A percentile compares a stretch with the other conserved stretches of the same genome.
These are phyloP conservation scores for Gymnocypris eckloni DNA, from an alignment of 2,797 vertebrate genomes.

Conservation along the genomic window DNA sequence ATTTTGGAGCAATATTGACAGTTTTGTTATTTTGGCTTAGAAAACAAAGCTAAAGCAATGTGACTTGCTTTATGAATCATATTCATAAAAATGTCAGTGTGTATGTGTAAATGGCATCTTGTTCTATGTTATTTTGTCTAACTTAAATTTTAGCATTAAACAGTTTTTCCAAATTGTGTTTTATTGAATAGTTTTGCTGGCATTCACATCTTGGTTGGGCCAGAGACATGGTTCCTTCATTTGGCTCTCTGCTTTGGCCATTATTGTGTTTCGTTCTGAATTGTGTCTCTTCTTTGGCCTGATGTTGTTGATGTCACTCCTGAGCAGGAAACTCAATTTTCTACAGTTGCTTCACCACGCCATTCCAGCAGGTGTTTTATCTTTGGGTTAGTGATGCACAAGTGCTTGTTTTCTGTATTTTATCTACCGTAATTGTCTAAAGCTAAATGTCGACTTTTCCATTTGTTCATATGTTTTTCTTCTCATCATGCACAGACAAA, in stretches of 20 bases:
- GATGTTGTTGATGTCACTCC: slow-evolving; percentile 84
- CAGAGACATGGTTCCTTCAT: slow-evolving; percentile 84
- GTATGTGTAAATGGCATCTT: background rate
- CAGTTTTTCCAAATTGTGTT: background rate
- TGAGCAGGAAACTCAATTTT: slow-evolving; percentile 79
- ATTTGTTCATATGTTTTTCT: background rate
- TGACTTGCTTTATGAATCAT: background rate
- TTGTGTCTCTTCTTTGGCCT: slow-evolving; percentile 90
- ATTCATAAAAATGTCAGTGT: background rate
- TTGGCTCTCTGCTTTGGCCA: slow-evolving; percentile 87
- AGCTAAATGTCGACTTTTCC: background rate
- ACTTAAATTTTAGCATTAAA: background rate
- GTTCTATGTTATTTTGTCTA: background rate
- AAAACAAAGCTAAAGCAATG: background rate
- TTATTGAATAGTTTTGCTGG: slow-evolving; percentile 82
- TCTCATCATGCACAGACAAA: slow-evolving; percentile 8
- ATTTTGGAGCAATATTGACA: background rate
- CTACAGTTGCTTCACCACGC: slow-evolving; percentile 79
- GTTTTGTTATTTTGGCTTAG: background rate
- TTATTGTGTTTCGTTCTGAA: slow-evolving; percentile 92
- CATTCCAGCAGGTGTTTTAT: slow-evolving; percentile 84
- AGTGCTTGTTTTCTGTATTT: background rate
- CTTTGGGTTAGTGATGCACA: slow-evolving; percentile 81
- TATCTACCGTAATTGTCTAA: background rate
- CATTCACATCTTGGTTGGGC: slow-evolving; percentile 90